Evolutionary conservation across 2,113 vertebrate genomes (phyloP).

Genomic region (Entosphenus tridentatus): DNA sequence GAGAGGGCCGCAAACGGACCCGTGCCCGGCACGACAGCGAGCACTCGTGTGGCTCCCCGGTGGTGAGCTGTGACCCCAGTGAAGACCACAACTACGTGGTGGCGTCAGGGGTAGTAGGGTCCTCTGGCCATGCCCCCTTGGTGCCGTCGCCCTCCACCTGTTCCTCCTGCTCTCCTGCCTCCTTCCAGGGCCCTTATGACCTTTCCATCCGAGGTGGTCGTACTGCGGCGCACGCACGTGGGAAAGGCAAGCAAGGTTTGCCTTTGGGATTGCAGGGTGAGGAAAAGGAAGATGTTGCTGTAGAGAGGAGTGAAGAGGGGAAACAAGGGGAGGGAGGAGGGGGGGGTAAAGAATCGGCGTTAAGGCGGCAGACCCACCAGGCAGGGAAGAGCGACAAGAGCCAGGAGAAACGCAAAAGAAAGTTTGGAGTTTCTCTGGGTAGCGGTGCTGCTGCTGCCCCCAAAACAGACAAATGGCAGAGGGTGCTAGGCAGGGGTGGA

Average conservation of each 20-base stretch:
- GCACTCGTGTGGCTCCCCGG: conserved; percentile 45
- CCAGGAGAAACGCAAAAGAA: no score
- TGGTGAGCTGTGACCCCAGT: conserved; percentile 61
- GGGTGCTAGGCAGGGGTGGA: conserved; percentile 71
- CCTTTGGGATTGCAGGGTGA: neutral
- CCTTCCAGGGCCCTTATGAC: conserved; percentile 34
- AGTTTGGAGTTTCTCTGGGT: conserved; percentile 27
- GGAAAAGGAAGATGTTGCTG: neutral
- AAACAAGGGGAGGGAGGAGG: conserved; percentile 1
- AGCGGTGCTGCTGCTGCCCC: conserved; percentile 22
- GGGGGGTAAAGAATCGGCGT: neutral
- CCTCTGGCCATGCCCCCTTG: neutral
- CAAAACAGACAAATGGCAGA: conserved; percentile 58
- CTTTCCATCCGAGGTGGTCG: conserved; percentile 34
- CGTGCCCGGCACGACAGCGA: conserved; percentile 52
- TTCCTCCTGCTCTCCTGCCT: conserved; percentile 37
- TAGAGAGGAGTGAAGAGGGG: neutral
- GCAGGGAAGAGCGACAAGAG: no score
- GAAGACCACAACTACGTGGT: conserved; percentile 91
- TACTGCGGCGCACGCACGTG: conserved; percentile 27
- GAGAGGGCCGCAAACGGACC: conserved; percentile 13
- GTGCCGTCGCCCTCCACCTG: conserved; percentile 22
- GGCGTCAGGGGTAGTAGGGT: conserved; percentile 25
- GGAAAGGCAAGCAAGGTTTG: neutral
- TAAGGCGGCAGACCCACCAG: neutral